Base-by-base conservation (phyloP, 2,888 invertebrate genomes). In the Heteromurus nitidus region DNA sequence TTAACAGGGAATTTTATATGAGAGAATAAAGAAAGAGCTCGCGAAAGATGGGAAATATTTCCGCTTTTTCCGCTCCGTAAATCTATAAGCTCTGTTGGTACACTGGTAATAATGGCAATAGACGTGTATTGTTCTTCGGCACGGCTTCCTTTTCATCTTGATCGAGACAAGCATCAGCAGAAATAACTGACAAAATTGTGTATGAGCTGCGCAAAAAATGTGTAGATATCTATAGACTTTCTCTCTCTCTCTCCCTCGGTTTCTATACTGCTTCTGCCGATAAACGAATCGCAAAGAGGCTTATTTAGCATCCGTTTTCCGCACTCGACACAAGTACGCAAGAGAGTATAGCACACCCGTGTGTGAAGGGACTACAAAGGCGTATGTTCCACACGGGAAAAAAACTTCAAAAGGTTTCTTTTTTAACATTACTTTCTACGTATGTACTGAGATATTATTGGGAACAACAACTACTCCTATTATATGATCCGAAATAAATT, bases 101-200 rank as follows among this genome's bases (percentile, higher is more conserved):
- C 28, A 20, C 5, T 60, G n/a, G n/a, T 60, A 60, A 60, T 60
- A 60, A 60, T 60, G 24, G 53, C 5, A 60, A 60, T 50, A n/a
- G 18, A n/a, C 11, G 16, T 16, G 60, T 60, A 60, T 26, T 60
- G 28, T 60, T 60, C 16, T n/a, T 30, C 50, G 31, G 26, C 65
- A 47, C 50, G 55, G 30, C 30, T 67, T 76, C 58, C 58, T 44
- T 67, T 76, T 76, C 68, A 58, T 76, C 75, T 58, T 76, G 74
- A 73, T 64, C 62, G 30, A 73, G 73, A 72, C 72, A 72, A 60
- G 47, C 26, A 60, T n/a, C 58, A 70, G 42, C 60, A 60, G 55
- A 55, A 55, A 47, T 73, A 50, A 55, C 50, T 73, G 64, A 73
- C 73, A 73, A 73, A 62, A 64, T 73, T 62, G 62, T 62, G 62